Base-by-base conservation (phyloP, 1,140 invertebrate species). In the Trachymyrmex septentrionalis region DNA sequence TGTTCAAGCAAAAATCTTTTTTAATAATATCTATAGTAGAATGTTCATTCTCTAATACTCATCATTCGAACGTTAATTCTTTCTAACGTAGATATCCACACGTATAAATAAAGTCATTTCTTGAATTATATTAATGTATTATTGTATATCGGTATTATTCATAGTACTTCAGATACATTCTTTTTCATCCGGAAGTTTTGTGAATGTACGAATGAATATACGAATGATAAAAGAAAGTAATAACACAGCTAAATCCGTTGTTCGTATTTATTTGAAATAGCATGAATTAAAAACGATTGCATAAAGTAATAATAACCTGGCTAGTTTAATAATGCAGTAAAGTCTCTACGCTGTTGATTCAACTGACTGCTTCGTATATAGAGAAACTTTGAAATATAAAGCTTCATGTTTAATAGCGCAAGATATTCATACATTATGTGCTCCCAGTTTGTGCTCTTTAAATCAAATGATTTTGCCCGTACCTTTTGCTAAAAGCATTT, bases 401-500 rank as follows among this genome's bases (percentile, higher is more conserved):
- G 44, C 77, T 38, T 57, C 30, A 69, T 53, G 48, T 78, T 78
- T 66, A 66, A 78, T 80, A 67, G n/a, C 21, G 21, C 53, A 50
- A 80, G 48, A 24, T 55, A 55, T 24, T 19, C 63, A 14, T 67
- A 24, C 59, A 77, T 61, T 80, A 53, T 12, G 14, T 2, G n/a
- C 63, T 76, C n/a, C 72, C 71, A 80, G 75, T 85, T 77, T 80
- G 44, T 75, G 57, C 81, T 76, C 81, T 71, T 78, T 75, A 71
- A 59, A 75, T 38, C 30, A 81, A 57, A 67, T 71, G 34, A 67
- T 69, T 55, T 44, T 19, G 21, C 12, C 38, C 27, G 57, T 61
- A 48, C 24, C 50, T 34, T 73, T 84, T 61, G 73, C 34, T 82
- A 50, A 84, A 63, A 73, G 53, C 69, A 61, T 59, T n/a, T 61